These are phyloP conservation scores for Thymelicus sylvestris DNA, from an alignment of 2,888 invertebrate species.

Conservation along the genomic window DNA sequence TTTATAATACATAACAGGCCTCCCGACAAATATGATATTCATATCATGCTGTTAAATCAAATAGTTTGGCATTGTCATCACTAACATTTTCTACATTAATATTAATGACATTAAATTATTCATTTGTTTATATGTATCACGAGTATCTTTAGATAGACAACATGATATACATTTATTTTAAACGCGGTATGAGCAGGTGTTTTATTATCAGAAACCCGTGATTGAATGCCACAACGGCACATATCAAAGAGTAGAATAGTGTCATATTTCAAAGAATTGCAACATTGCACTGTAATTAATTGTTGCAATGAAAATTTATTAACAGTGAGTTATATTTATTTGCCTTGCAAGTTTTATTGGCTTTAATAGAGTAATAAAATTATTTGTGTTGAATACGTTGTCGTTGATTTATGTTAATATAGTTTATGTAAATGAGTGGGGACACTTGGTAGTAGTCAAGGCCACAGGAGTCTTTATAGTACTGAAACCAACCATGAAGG, in stretches of 20 bases:
- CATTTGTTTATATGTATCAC: background rate
- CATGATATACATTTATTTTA: background rate
- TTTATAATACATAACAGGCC: background rate
- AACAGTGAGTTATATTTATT: constrained; percentile 1
- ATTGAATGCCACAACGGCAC: constrained; percentile 27
- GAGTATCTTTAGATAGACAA: background rate
- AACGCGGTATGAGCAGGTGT: constrained; percentile 22
- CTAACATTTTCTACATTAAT: background rate
- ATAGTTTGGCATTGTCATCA: background rate
- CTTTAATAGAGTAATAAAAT: constrained; percentile 1
- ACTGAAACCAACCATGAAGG: too few species aligned
- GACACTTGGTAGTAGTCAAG: too few species aligned
- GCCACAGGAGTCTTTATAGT: too few species aligned
- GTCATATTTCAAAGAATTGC: constrained; percentile 35
- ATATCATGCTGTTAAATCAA: background rate
- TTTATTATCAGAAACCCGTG: constrained; percentile 3
- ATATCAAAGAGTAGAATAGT: constrained; percentile 31
- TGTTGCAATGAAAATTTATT: constrained; percentile 16
- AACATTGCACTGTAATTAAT: constrained; percentile 15
- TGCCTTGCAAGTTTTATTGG: background rate
- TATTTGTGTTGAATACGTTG: background rate
- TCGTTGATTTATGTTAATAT: background rate
- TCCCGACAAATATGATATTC: too few species aligned
- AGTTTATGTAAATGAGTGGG: background rate
- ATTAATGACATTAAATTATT: constrained; percentile 2